Conservation (phyloP, 92 coral and sea anemone genomes). For the Montipora capitata region DNA sequence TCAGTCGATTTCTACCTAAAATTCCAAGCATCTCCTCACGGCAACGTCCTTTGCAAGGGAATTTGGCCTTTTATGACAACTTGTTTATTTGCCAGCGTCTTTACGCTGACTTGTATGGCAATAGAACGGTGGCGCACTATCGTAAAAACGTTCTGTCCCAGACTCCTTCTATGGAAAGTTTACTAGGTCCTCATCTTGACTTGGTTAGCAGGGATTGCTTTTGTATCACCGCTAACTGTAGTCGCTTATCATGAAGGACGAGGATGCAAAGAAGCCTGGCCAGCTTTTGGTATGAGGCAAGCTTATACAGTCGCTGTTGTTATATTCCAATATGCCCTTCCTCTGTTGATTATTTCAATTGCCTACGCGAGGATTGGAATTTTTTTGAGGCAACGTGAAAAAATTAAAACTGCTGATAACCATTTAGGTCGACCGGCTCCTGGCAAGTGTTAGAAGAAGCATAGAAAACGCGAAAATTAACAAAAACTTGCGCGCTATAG, state of each 20-base stretch:
- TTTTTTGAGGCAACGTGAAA: constrained; percentile 54
- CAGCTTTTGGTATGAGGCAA: constrained; percentile 69
- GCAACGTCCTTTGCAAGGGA: constrained; percentile 78
- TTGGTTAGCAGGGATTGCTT: constrained; percentile 76
- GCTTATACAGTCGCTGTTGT: constrained; percentile 75
- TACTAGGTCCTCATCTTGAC: constrained; percentile 34
- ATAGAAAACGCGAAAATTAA: constrained; percentile 76
- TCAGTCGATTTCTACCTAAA: constrained; percentile 82
- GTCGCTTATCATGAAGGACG: constrained; percentile 76
- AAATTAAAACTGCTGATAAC: constrained; percentile 33
- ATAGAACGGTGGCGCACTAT: constrained; percentile 82
- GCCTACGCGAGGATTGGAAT: constrained; percentile 81
- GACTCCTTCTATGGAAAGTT: constrained; percentile 62
- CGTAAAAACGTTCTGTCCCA: constrained; percentile 71
- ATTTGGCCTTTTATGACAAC: constrained; percentile 91
- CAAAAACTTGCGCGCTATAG: constrained; percentile 78
- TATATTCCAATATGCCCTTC: constrained; percentile 75
- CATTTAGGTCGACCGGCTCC: neutral
- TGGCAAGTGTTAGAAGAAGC: constrained; percentile 18
- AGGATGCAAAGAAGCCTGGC: constrained; percentile 80
- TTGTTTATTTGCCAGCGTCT: constrained; percentile 78
- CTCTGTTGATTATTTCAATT: constrained; percentile 75
- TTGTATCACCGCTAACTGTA: constrained; percentile 78
- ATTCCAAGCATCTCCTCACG: constrained; percentile 63
- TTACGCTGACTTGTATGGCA: constrained; percentile 90